Base-by-base conservation (phyloP, 2,797 vertebrate species). In the Natrix natrix region DNA sequence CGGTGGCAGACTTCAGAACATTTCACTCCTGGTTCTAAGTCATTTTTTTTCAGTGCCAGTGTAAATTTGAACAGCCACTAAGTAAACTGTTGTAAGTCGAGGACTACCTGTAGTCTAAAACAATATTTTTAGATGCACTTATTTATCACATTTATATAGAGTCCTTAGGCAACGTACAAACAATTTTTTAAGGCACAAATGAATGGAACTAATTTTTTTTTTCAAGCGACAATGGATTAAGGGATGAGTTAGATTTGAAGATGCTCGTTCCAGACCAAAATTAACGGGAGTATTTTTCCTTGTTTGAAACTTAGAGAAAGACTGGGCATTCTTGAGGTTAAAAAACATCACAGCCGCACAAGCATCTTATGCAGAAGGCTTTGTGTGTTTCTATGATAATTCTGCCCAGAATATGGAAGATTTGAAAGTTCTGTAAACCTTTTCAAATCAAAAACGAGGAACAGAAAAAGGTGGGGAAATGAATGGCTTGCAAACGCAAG, bases 321-420 rank as follows among this genome's bases (percentile, higher is more conserved):
- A 92, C 37, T 48, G 60, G 83, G 83, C 90, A 88, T 92, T 87
- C 55, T 60, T 56, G 59, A 52, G 54, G 86, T 92, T 83, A 26
- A 89, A 86, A 63, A 91, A 86, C 55, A 22, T 91, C 16, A 20
- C 8, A 20, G 69, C 32, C 22, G 43, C 63, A 91, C 55, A 91
- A 92, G 63, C 83, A 69, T 86, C 59, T 69, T 63, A 63, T 92
- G 66, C 88, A 74, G 86, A n/a, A 89, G 37, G 32, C 93, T 91
- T 54, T 66, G 26, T 59, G 22, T 86, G 60, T 66, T 91, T 86
- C 87, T 91, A 5, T 60, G n/a, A 66, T 57, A 86, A 57, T 54
- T 86, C 89, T 14, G n/a, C 55, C n/a, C 37, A 74, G 54, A 54
- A 20, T 91, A 86, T 24, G 17, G 43, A 20, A 57, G 59, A 63